A percentile compares a stretch with the other conserved stretches of the same genome.
These are phyloP conservation scores for Epinephelus lanceolatus DNA, from an alignment of 2,113 vertebrate species.

Conservation along the genomic window DNA sequence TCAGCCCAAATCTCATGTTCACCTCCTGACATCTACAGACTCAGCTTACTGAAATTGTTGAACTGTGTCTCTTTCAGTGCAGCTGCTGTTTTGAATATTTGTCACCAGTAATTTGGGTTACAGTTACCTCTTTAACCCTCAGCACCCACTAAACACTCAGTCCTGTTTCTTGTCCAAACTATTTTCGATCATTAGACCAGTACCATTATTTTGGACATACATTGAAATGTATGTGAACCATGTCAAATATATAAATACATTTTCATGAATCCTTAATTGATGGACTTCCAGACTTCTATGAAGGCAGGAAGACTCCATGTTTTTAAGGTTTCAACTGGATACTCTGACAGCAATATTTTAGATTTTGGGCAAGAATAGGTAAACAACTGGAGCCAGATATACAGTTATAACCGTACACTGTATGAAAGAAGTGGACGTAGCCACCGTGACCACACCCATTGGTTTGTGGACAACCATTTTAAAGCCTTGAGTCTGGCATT, in stretches of 20 bases:
- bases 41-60: conserved; percentile 5
- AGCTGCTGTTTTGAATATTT: conserved; percentile 42
- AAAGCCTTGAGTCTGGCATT: too few species aligned
- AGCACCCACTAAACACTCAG: background rate
- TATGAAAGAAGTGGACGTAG: too few species aligned
- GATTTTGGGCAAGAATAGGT: background rate
- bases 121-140: conserved; percentile 5
- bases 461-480: too few species aligned
- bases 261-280: background rate
- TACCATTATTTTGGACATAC: background rate
- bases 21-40: background rate
- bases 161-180: background rate
- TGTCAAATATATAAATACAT: too few species aligned
- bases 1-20: background rate
- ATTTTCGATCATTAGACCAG: background rate
- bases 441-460: too few species aligned
- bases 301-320: background rate
- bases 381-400: background rate
- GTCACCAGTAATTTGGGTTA: conserved; percentile 27
- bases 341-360: background rate
- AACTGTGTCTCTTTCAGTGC: conserved; percentile 13
- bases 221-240: too few species aligned
- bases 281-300: background rate
- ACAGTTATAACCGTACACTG: too few species aligned
- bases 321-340: background rate